Evolutionary conservation across 53 echinoderm and acorn worm species (phyloP), one percentile per base, ranked within the genome.

Genomic region (Mesocentrotus franciscanus): DNA sequence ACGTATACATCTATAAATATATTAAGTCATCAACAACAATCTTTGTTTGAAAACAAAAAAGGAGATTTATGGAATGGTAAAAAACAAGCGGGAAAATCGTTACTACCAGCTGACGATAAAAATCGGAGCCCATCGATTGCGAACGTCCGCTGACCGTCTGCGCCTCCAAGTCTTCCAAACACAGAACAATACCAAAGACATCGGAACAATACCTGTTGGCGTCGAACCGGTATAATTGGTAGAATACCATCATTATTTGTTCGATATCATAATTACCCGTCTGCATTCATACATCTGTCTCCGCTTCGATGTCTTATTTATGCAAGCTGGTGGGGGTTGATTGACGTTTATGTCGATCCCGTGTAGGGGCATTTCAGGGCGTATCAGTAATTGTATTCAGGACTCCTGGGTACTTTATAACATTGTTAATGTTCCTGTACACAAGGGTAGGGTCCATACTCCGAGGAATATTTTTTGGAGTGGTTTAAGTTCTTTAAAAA

Each of bases 221-320:
- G 91, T 91, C 91, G n/a, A 91, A 22, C 66, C 64, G 10, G 14
- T 12, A 33, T 66, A 90, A 90, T 62, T 61, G 91, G 62, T 85
- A 58, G 58, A 57, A 87, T 87, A 29, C 58, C 61, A 2, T 91
- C 35, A 91, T 91, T 91, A 91, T 91, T 64, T 66, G 66, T 66
- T 91, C 66, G 66, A 91, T 66, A 91, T 91, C 91, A 66, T 91
- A 91, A 91, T 91, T 91, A 35, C 91, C 91, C 39, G 13, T 61
- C 35, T 66, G 18, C 66, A 64, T 66, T 91, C 18, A 61, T 91
- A 64, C 91, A 58, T 32, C 39, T 91, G 61, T 91, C 91, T 91
- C 91, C 61, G 33, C 9, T 29, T 90, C 29, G 84, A 49, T 84
- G 84, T 49, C 39, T 87, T 85, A 85, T 85, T 87, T 57, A 57